Base-by-base conservation (phyloP, 2,113 vertebrate genomes). In the Phyllostomus discolor region DNA sequence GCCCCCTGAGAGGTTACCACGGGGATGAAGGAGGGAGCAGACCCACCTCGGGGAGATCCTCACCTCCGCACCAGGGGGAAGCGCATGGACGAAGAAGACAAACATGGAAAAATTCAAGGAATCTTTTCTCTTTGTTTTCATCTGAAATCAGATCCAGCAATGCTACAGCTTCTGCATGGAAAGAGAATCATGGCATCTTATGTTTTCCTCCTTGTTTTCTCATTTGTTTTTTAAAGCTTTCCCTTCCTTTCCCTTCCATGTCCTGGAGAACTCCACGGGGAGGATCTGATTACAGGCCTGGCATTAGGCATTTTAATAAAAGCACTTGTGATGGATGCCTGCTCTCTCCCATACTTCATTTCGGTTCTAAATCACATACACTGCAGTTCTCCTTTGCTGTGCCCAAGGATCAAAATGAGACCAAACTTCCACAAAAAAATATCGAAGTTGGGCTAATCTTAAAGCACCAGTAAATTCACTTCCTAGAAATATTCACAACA, bases 331-430 rank as follows among this genome's bases (percentile, higher is more conserved):
- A 92, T 80, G 43, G 86, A 96, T 75, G 67, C 46, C 33, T 79
- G 38, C 78, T 79, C 57, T 76, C 14, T 89, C 41, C 70, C 28
- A 12, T 64, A 48, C 31, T 90, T 94, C 82, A 52, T 69, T 76
- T 88, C 48, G 79, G 46, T 69, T 88, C 28, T 70, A 82, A 91
- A 92, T 89, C 78, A 28, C 64, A 59, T 33, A 57, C 57, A 41
- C 46, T 70, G 22, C 88, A 82, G 14, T 78, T 88, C 85, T 72
- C 50, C 59, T 84, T 78, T 92, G 86, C 88, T 76, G 79, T 91
- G 24, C 91, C 67, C 94, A 86, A 96, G 52, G 46, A 96, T 66
- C 10, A 79, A 83, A 95, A 95, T 66, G 50, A 96, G 97, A 91
- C 35, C 38, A 70, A 88, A 69, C 38, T 54, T 33, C 41, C 62